Percentiles rank a stretch among this genome's conserved stretches.
Conservation (phyloP, 2,113 vertebrate genomes). For the Thunnus maccoyii region DNA sequence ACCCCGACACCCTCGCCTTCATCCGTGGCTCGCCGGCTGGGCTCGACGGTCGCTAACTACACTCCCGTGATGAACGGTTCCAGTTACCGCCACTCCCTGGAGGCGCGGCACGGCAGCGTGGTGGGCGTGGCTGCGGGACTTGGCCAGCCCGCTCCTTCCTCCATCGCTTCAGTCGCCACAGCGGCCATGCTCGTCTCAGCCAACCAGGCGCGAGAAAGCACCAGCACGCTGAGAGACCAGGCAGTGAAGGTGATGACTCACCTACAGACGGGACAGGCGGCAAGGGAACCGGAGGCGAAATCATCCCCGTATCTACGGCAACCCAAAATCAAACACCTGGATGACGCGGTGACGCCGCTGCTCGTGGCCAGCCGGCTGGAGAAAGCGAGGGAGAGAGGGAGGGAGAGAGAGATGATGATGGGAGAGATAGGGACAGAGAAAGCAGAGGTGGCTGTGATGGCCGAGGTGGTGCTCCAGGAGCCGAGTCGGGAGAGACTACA, state of each 20-base stretch:
- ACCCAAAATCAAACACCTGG: constrained; percentile 87
- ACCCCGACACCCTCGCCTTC: constrained; percentile 76
- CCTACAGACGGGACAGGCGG: constrained; percentile 53
- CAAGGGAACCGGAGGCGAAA: constrained; percentile 70
- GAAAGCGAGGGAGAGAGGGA: constrained; percentile 70
- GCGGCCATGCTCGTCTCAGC: constrained; percentile 78
- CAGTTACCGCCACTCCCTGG: constrained; percentile 69
- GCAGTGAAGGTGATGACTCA: constrained; percentile 49
- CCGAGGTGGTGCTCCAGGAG: constrained; percentile 84
- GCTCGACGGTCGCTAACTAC: constrained; percentile 79
- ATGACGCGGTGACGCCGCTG: constrained; percentile 81
- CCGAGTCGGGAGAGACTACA: constrained; percentile 75
- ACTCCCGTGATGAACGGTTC: constrained; percentile 83
- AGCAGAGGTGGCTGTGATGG: constrained; percentile 82
- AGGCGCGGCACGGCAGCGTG: constrained; percentile 60
- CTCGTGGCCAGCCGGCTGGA: constrained; percentile 75
- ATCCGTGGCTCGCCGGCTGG: constrained; percentile 74
- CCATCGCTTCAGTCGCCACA: constrained; percentile 74
- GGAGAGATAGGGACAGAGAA: constrained; percentile 66
- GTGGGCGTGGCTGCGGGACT: constrained; percentile 77
- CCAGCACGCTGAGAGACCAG: constrained; percentile 48
- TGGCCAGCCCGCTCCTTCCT: constrained; percentile 70
- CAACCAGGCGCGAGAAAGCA: constrained; percentile 70
- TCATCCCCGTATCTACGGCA: constrained; percentile 86
- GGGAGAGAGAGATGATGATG: constrained; percentile 70